These are phyloP conservation scores for Cerceris ruficornis DNA, from an alignment of 2,888 invertebrate species.

Conservation along the genomic window DNA sequence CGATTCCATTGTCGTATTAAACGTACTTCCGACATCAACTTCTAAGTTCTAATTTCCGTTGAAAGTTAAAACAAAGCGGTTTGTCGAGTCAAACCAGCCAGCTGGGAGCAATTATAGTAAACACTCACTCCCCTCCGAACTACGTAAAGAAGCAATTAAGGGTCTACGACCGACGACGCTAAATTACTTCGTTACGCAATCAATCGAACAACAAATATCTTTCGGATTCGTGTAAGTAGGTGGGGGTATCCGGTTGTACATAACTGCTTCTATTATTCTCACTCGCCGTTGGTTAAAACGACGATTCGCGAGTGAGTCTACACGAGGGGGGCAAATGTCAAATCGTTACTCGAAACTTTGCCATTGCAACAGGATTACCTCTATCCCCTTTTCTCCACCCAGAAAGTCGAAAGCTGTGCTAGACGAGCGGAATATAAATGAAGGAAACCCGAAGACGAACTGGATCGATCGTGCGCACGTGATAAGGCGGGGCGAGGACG, in stretches of 20 bases:
- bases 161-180: constrained; percentile 14
- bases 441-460: constrained; percentile 63
- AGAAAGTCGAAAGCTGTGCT: constrained; percentile 62
- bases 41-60: too few species aligned
- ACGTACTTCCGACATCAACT: too few species aligned
- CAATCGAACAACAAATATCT: constrained; percentile 45
- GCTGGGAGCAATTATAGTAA: not conserved
- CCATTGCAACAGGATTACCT: constrained; percentile 62
- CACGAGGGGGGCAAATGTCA: constrained; percentile 57
- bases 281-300: not conserved
- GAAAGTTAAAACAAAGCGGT: too few species aligned
- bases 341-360: constrained; percentile 66
- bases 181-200: constrained; percentile 47
- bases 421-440: constrained; percentile 68
- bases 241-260: not conserved
- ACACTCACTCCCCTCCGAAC: not conserved
- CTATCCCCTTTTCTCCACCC: constrained; percentile 21
- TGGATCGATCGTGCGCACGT: constrained; percentile 63
- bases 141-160: constrained; percentile 2
- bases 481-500: constrained; percentile 60
- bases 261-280: not conserved
- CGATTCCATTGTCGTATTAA: too few species aligned
- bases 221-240: constrained; percentile 10
- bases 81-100: too few species aligned
- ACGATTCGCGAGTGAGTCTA: not conserved